Base-by-base conservation (phyloP, 2,888 invertebrate species). In the Lasioglossum pauxillum region DNA sequence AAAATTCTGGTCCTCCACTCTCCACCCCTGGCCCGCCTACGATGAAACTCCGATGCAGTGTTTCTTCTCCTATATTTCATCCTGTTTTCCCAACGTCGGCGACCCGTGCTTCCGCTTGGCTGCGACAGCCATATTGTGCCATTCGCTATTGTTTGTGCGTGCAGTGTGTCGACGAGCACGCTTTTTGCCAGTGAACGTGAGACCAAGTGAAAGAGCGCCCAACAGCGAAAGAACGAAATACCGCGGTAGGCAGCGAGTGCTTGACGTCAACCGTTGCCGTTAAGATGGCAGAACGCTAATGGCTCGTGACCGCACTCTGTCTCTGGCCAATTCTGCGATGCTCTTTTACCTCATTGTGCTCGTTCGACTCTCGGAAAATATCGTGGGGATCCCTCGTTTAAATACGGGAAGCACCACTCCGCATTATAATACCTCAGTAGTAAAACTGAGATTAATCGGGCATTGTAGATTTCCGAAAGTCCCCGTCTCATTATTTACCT, bases 271-370 rank as follows among this genome's bases (percentile, higher is more conserved):
- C 57, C n/a, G 57, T 67, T 64, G 64, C 27, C 82, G 57, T 74
- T 71, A 72, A 74, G 49, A 67, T 57, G 46, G 73, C 27, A 23
- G 64, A 57, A 76, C 57, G 76, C 64, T 73, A 83, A 83, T 75
- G 84, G 74, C 16, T 53, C n/a, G 53, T 16, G 46, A 31, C 46
- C 83, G 53, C 74, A 69, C 38, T 46, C 10, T 57, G 27, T 19
- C 64, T 41, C 44, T 0, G n/a, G 46, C 41, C 75, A 69, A 72
- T 80, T 35, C 72, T 19, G 1, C 19, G 35, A 60, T 35, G 23
- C 12, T 5, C 74, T 27, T 23, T 16, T 31, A 5, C 31, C 57
- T 71, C n/a, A 19, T 46, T 19, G 31, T 19, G 14, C 31, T 44
- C 35, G 8, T 19, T 19, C 31, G 2, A 3, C 16, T 67, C 8